A percentile compares a stretch with the other conserved stretches of the same genome.
Evolutionary conservation across 2,888 invertebrate species (phyloP).

Genomic region (Drosophila longiperda): DNA sequence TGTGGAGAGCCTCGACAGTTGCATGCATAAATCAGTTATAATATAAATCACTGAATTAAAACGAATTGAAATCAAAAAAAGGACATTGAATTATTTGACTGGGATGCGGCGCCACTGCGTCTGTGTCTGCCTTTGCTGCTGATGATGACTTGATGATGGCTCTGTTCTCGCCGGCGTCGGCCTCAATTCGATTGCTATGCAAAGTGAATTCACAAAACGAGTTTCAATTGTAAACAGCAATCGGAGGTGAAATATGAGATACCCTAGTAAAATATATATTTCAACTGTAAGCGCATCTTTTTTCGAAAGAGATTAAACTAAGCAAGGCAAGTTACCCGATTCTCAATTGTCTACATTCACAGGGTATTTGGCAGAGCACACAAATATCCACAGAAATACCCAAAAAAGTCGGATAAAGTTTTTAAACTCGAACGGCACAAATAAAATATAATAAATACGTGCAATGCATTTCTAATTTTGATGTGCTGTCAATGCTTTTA

Average conservation of each 20-base stretch:
- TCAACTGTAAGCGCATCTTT: not conserved
- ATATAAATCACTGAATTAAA: slow-evolving; percentile 65
- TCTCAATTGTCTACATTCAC: not conserved
- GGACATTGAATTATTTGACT: slow-evolving; percentile 58
- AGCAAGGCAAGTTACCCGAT: not conserved
- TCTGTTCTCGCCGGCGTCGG: not conserved
- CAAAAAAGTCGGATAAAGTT: slow-evolving; percentile 51
- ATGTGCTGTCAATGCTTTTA: slow-evolving; percentile 47
- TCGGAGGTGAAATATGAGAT: not conserved
- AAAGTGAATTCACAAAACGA: slow-evolving; percentile 54
- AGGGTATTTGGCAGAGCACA: slow-evolving; percentile 26
- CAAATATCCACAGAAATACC: slow-evolving; percentile 24
- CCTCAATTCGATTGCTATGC: slow-evolving; percentile 66
- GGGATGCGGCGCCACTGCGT: slow-evolving; percentile 21
- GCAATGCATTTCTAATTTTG: slow-evolving; percentile 67
- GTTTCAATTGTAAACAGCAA: no score
- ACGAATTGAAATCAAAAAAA: slow-evolving; percentile 57
- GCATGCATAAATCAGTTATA: slow-evolving; percentile 57
- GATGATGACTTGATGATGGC: slow-evolving; percentile 41
- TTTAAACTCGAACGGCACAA: slow-evolving; percentile 61
- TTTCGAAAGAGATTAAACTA: not conserved
- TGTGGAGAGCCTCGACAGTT: not conserved
- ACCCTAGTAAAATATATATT: not conserved
- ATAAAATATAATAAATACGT: slow-evolving; percentile 77
- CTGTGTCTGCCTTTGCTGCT: not conserved